Conservation (phyloP, 2,797 vertebrate species). For the Setipinna tenuifilis region DNA sequence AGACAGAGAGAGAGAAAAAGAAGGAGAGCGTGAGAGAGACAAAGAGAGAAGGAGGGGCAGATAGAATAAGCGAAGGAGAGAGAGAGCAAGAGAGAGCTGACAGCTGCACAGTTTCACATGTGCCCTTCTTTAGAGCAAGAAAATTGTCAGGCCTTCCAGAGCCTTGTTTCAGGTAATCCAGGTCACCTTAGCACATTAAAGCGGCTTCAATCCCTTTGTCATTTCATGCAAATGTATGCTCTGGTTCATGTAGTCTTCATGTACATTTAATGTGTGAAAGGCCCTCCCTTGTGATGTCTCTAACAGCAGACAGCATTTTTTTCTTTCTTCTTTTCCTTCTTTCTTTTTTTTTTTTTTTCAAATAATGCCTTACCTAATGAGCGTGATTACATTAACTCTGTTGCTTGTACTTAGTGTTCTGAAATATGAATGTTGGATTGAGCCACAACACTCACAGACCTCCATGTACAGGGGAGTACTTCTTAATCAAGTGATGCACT, state of each 20-base stretch:
- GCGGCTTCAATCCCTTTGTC: background rate
- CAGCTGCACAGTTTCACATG: background rate
- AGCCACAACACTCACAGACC: background rate
- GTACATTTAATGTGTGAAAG: background rate
- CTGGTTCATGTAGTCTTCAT: background rate
- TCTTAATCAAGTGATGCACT: constrained; percentile 9
- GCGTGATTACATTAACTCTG: background rate
- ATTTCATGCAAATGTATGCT: background rate
- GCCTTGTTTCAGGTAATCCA: background rate
- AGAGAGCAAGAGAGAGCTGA: too few relatives aligned
- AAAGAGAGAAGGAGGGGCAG: too few relatives aligned
- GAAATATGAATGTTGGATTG: background rate
- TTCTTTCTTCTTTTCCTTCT: background rate
- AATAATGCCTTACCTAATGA: background rate
- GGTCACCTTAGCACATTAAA: constrained; percentile 10
- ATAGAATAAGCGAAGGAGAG: too few relatives aligned
- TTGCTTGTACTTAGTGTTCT: constrained; percentile 3
- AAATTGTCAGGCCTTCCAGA: background rate
- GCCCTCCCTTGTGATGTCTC: background rate
- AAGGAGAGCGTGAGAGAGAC: too few relatives aligned
- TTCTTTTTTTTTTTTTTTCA: background rate
- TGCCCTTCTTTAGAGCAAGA: background rate
- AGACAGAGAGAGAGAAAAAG: too few relatives aligned
- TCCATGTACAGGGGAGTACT: background rate
- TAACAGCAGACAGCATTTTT: background rate